Evolutionary conservation across 2,113 vertebrate species (phyloP).

Genomic region (Abramis brama): DNA sequence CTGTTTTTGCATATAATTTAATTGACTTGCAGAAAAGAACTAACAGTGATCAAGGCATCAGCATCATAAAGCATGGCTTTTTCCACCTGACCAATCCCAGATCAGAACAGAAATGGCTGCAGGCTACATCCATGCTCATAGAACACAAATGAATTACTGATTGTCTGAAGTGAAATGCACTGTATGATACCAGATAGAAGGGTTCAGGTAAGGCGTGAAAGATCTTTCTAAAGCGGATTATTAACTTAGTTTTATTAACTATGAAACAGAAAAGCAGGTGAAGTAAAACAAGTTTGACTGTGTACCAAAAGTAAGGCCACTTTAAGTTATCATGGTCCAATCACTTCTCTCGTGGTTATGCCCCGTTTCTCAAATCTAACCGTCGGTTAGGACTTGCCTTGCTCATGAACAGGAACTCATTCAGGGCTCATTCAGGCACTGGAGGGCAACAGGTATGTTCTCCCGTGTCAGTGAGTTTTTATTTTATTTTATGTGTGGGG

Average conservation of each 20-base stretch:
- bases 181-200: not conserved
- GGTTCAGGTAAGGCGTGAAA: not conserved
- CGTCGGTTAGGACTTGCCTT: slow-evolving; percentile 51
- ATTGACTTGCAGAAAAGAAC: not conserved
- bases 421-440: slow-evolving; percentile 71
- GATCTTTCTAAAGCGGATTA: not conserved
- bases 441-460: slow-evolving; percentile 59
- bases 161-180: slow-evolving; percentile 21
- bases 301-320: slow-evolving; percentile 83
- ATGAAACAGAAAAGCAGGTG: slow-evolving; percentile 38
- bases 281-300: slow-evolving; percentile 48
- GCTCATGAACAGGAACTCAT: slow-evolving; percentile 60
- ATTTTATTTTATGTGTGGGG: slow-evolving; percentile 47
- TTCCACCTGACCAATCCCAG: slow-evolving; percentile 14
- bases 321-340: slow-evolving; percentile 83
- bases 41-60: slow-evolving; percentile 24
- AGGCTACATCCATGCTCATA: slow-evolving; percentile 22
- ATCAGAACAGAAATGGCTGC: slow-evolving; percentile 40
- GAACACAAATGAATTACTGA: not conserved
- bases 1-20: slow-evolving; percentile 54
- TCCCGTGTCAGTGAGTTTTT: slow-evolving; percentile 54
- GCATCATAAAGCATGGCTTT: slow-evolving; percentile 32
- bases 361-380: slow-evolving; percentile 75
- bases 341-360: slow-evolving; percentile 75
- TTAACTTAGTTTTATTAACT: too few species aligned